Evolutionary conservation across 2,797 vertebrate genomes (phyloP), one percentile per base, ranked within the genome.

Genomic region (Bovichtus diacanthus): DNA sequence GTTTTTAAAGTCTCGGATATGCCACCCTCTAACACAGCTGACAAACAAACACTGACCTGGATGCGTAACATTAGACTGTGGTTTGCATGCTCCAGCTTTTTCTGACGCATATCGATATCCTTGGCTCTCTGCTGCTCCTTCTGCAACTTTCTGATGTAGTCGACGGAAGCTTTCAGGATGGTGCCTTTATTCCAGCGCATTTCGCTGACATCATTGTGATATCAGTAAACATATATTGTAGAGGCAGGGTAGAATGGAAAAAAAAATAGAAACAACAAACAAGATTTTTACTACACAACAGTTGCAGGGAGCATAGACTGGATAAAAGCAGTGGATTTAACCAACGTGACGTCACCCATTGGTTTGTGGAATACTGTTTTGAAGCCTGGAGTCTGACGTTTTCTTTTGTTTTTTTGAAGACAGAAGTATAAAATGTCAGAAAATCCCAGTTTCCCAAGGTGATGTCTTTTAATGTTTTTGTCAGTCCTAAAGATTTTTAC

Each of bases 181-280:
- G 97, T 98, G 71, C 97, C 97, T 83, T 98, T 98, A 83, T 98
- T 98, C 97, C 96, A 98, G n/a, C 97, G 96, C 95, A 96, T 96
- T 88, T 98, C 97, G 62, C 97, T 98, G 87, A 34, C 47, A 16
- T 51, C 36, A 39, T 49, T 67, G 74, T 15, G 41, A 67, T 9
- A 44, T 29, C 29, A 49, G 70, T 49, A 18, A 43, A 38, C 50
- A 21, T 46, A 39, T 34, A 60, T 61, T 23, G 11, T 18, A 65
- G 8, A 41, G 19, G 39, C 6, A 15, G 8, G 7, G 12, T 18
- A 27, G 4, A 74, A 29, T 27, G 0, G 16, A 51, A 51, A 56
- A 23, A 59, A 5, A 53, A 34, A 59, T 2, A 70, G 13, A 29
- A 16, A 46, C 4, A 7, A 2, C 50, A 59, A 61, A 71, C 0